Evolutionary conservation across 2,113 vertebrate genomes (phyloP).

Genomic region (Sylvilagus bachmani): DNA sequence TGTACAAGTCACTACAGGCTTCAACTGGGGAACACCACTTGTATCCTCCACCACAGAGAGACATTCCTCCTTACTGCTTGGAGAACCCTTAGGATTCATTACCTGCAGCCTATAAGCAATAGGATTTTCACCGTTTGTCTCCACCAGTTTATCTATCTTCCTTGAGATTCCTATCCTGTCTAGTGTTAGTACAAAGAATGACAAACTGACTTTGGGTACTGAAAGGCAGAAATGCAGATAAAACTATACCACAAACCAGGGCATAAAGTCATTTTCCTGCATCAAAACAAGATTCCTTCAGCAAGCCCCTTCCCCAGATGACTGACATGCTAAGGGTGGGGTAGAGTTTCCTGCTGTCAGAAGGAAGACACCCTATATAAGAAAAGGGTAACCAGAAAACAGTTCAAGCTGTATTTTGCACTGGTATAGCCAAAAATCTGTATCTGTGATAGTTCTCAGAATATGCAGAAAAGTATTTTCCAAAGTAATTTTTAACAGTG

Average conservation of each 20-base stretch:
- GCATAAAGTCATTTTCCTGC: not conserved
- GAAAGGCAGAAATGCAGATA: constrained; percentile 3
- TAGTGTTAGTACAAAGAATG: not conserved
- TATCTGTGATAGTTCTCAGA: not conserved
- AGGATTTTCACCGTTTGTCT: not conserved
- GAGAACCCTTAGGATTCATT: not conserved
- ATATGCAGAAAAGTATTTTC: not conserved
- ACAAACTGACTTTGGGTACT: not conserved
- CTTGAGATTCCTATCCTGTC: not conserved
- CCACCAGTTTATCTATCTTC: not conserved
- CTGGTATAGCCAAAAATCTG: not conserved
- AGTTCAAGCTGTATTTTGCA: not conserved
- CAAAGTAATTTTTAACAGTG: not conserved
- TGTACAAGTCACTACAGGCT: not conserved
- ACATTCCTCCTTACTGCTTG: not conserved
- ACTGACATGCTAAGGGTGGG: not conserved
- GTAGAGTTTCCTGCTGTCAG: not conserved
- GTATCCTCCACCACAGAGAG: not conserved
- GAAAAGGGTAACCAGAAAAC: not conserved
- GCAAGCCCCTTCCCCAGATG: not conserved
- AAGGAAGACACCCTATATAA: not conserved
- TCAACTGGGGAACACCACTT: not conserved
- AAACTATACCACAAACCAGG: not conserved
- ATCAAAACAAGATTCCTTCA: not conserved
- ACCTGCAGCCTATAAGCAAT: not conserved